phyloP scores from a whole-genome alignment of 1,140 invertebrate genomes.

The Euura saliciscinereae region DNA sequence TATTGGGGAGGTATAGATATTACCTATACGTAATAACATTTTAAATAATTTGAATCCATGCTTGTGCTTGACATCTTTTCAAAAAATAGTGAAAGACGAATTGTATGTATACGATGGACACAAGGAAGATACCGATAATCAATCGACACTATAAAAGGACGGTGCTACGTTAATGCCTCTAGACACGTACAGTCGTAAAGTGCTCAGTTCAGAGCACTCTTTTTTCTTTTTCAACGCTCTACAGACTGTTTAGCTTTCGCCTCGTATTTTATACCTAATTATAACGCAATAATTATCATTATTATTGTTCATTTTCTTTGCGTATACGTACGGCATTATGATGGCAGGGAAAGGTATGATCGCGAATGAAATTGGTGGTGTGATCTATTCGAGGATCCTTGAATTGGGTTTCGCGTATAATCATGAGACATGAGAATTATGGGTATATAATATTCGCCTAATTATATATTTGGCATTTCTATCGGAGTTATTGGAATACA shows the following conservation, averaged over 20 bases:
- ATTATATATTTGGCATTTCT: slow-evolving; percentile 1
- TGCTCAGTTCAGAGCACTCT: too few relatives aligned
- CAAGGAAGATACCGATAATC: neutral
- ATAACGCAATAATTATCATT: neutral
- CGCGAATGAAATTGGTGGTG: too few relatives aligned
- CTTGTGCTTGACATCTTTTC: neutral
- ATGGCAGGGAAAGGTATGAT: too few relatives aligned
- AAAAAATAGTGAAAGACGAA: neutral
- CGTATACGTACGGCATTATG: neutral
- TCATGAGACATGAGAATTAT: neutral
- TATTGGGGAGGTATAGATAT: neutral
- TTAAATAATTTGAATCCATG: neutral
- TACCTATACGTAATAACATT: neutral
- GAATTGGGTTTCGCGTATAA: neutral
- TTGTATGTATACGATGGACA: neutral
- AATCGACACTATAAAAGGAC: neutral
- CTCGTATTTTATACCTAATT: neutral
- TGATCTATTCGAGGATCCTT: neutral
- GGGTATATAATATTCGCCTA: neutral
- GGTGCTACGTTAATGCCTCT: slow-evolving; percentile 1
- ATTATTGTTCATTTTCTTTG: slow-evolving; percentile 1
- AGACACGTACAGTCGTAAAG: neutral
- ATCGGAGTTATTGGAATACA: too few relatives aligned
- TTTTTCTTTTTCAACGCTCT: too few relatives aligned
- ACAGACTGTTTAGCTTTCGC: too few relatives aligned